Percentiles rank a stretch among this genome's conserved stretches.
Conservation (phyloP, 2,797 vertebrate genomes). For the Centropyge bicolor region DNA sequence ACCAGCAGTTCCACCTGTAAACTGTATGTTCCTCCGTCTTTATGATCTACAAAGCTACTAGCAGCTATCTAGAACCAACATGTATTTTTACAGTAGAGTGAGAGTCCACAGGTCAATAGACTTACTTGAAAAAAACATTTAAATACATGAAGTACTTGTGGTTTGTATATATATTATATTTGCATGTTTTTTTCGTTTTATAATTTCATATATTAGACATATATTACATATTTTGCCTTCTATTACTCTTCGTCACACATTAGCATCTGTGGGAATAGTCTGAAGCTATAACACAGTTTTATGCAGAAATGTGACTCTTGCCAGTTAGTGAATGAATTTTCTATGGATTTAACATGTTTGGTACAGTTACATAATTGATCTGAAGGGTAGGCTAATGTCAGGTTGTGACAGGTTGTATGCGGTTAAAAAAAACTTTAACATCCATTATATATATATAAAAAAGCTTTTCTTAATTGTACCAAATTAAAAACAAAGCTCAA, state of each 20-base stretch:
- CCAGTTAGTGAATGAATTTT: neutral
- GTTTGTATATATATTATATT: neutral
- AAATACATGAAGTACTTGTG: neutral
- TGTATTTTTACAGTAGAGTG: neutral
- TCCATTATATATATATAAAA: neutral
- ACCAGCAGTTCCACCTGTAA: conserved; percentile 14
- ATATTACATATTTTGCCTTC: neutral
- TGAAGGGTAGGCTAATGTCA: neutral
- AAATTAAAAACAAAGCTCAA: conserved; percentile 23
- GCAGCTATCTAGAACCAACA: conserved; percentile 3
- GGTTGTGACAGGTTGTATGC: neutral
- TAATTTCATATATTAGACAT: neutral
- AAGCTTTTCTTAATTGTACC: conserved; percentile 10
- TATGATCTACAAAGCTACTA: neutral
- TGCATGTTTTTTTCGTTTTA: neutral
- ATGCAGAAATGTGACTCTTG: conserved; percentile 3
- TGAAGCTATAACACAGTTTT: neutral
- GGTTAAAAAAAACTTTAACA: neutral
- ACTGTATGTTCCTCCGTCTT: neutral
- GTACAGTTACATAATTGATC: neutral
- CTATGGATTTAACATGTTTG: neutral
- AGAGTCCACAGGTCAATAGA: neutral
- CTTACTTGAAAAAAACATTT: neutral
- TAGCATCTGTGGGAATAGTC: neutral
- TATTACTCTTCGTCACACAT: neutral